Evolutionary conservation across 2,888 invertebrate species (phyloP).

Genomic region (Thumatha senex): DNA sequence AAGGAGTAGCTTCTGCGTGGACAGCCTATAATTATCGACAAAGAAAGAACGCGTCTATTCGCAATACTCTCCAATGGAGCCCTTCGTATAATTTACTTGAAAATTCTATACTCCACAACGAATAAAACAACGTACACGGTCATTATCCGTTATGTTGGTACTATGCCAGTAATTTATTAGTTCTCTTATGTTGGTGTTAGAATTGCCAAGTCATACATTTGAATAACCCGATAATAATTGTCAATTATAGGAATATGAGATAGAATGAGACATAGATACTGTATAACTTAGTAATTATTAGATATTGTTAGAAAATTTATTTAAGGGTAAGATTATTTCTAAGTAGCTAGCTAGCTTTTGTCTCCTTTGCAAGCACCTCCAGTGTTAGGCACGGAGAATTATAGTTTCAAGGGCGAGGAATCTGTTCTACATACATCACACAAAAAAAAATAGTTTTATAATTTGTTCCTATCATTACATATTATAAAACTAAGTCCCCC

Average conservation of each 20-base stretch:
- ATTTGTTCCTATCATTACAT: too few relatives aligned
- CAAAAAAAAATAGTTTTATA: too few relatives aligned
- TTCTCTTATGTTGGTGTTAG: not conserved
- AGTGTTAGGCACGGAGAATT: too few relatives aligned
- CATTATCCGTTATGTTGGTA: not conserved
- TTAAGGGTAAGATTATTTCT: constrained; percentile 17
- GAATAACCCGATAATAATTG: constrained; percentile 28
- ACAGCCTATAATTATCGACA: not conserved
- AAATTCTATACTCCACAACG: constrained; percentile 1
- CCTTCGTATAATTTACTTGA: constrained; percentile 2
- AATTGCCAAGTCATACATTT: constrained; percentile 26
- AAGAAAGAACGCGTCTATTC: constrained; percentile 2
- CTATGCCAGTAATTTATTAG: not conserved
- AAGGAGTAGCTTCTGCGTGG: not conserved
- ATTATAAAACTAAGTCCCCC: too few relatives aligned
- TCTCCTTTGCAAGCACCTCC: too few relatives aligned
- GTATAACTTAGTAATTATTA: constrained; percentile 18
- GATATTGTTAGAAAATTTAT: constrained; percentile 12
- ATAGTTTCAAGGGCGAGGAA: too few relatives aligned
- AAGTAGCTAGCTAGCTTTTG: too few relatives aligned
- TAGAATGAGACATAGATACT: constrained; percentile 21
- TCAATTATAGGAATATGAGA: constrained; percentile 28
- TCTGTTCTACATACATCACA: too few relatives aligned
- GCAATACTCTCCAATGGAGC: not conserved
- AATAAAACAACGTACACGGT: not conserved